Evolutionary conservation across 2,797 vertebrate species (phyloP), one percentile per base, ranked within the genome.

Genomic region (Lophius americanus): DNA sequence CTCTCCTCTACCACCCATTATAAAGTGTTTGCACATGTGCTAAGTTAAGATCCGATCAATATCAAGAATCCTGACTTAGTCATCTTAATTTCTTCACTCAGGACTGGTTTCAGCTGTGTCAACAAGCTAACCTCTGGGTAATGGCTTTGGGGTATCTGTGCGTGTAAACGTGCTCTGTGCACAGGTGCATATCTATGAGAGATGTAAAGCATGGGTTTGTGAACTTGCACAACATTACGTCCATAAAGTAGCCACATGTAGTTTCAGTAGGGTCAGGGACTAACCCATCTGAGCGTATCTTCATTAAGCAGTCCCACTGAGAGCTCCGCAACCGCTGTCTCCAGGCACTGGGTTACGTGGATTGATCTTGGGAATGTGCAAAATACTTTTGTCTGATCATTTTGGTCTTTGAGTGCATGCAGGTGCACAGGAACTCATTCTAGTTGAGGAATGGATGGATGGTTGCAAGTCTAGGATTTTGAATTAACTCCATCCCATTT

Each of bases 271-370:
- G 23, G 23, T 23, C 23, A 23, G 23, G 23, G 0, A 39, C 39
- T 53, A 61, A 78, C 49, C 60, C 60, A 51, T 38, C 4, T 68
- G 62, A 73, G 66, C 52, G n/a, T 61, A 64, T 72, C 59, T 46
- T 48, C 60, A 66, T 70, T 63, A 76, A 78, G 51, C 35, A 12
- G 37, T 43, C 47, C 71, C 75, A n/a, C 70, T 68, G 67, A 81
- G 72, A 63, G 38, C 70, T 80, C 56, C 78, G 80, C 76, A 77
- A 72, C 81, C 63, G 11, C 68, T 61, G 68, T 68, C 67, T 84
- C 66, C 4, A 7, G 43, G 41, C 52, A 67, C 57, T 32, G 48
- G 9, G 3, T 41, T 41, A 41, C 39, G 39, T 41, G 39, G 39
- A 41, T 5, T 41, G 23, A 23, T 23, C 23, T 23, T 1, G 23